These are phyloP conservation scores for Acyrthosiphon pisum DNA, from an alignment of 1,140 invertebrate species.

Conservation along the genomic window DNA sequence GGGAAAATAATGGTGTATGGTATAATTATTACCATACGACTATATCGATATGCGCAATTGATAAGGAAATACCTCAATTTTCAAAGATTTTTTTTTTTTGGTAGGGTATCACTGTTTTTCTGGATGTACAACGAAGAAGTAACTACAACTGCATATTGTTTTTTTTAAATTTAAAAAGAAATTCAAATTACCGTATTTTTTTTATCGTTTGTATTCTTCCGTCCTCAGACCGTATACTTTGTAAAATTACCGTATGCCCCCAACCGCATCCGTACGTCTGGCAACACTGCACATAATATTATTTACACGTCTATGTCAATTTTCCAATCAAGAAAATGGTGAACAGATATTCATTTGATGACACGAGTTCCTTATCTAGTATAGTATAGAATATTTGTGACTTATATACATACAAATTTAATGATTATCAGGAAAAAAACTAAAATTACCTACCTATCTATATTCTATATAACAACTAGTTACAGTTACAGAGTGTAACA, in stretches of 20 bases:
- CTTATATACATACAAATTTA: background rate
- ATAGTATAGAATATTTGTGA: background rate
- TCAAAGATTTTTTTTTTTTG: background rate
- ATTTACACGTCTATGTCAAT: background rate
- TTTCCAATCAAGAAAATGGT: background rate
- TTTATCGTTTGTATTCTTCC: background rate
- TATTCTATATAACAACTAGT: no score
- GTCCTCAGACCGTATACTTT: background rate
- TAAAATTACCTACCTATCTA: no score
- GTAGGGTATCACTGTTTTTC: no score
- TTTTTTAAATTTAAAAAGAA: background rate
- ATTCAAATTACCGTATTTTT: background rate
- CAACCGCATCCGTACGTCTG: background rate
- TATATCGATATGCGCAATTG: no score
- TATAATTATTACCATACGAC: no score
- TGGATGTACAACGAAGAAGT: no score
- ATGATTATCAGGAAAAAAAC: background rate
- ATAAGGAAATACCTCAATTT: no score
- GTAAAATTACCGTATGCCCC: background rate
- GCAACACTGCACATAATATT: background rate
- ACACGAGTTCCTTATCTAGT: background rate
- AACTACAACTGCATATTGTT: no score
- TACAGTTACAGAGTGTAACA: no score
- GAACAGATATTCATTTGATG: background rate
- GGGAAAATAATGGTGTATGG: no score